Evolutionary conservation across 2,888 invertebrate genomes (phyloP).

Genomic region (Nycteola revayana): DNA sequence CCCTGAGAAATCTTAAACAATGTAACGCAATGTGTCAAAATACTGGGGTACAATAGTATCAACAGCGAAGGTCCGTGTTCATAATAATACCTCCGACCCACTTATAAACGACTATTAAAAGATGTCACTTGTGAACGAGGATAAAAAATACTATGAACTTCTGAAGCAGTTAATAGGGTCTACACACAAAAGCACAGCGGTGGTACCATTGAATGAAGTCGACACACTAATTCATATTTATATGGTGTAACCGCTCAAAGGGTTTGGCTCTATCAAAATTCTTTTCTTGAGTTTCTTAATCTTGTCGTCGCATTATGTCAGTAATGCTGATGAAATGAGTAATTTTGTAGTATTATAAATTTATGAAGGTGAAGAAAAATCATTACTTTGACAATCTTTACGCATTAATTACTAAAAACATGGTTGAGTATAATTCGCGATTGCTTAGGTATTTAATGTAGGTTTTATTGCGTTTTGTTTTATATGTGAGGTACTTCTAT

Average conservation of each 20-base stretch:
- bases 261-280: constrained; percentile 45
- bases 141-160: constrained; percentile 76
- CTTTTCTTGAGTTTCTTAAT: constrained; percentile 36
- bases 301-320: constrained; percentile 33
- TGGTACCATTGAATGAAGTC: constrained; percentile 57
- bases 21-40: constrained; percentile 76
- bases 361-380: too few species aligned
- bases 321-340: too few species aligned
- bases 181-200: constrained; percentile 56
- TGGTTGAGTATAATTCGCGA: too few species aligned
- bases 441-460: too few species aligned
- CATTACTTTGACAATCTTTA: too few species aligned
- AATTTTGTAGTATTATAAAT: neutral
- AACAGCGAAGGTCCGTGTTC: constrained; percentile 45
- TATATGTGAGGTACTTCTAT: too few species aligned
- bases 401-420: too few species aligned
- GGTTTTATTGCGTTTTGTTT: too few species aligned
- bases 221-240: constrained; percentile 64
- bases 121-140: constrained; percentile 50
- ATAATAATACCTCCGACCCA: constrained; percentile 52
- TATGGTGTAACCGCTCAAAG: constrained; percentile 55
- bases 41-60: constrained; percentile 65
- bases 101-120: constrained; percentile 53
- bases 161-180: constrained; percentile 76
- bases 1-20: constrained; percentile 67